These are phyloP conservation scores for Catharus minimus DNA, from an alignment of 2,113 vertebrate genomes.

Conservation along the genomic window DNA sequence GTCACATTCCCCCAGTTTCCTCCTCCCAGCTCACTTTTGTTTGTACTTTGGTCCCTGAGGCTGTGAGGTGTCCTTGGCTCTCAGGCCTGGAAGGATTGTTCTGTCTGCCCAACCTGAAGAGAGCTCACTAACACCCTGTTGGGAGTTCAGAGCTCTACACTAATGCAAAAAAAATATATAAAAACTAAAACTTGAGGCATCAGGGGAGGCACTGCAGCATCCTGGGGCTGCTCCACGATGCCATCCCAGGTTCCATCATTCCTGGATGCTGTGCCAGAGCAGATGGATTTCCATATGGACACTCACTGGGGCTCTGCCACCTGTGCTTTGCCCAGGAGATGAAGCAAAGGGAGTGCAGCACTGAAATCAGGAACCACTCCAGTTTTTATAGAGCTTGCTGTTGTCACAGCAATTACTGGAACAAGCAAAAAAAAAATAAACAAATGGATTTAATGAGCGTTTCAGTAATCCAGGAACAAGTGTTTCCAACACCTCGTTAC, in stretches of 20 bases:
- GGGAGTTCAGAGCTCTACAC: neutral
- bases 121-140: neutral
- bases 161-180: accelerated
- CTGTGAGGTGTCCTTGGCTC: neutral
- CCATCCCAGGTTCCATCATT: slow-evolving; percentile 7
- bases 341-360: slow-evolving; percentile 34
- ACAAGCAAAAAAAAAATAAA: neutral
- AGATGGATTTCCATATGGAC: slow-evolving; percentile 69
- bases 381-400: slow-evolving; percentile 42
- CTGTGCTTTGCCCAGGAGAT: slow-evolving; percentile 57
- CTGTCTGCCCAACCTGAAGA: neutral
- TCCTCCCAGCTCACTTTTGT: neutral
- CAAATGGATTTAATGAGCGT: slow-evolving; percentile 41
- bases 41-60: neutral
- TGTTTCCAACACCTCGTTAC: slow-evolving; percentile 38
- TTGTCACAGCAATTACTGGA: slow-evolving; percentile 52
- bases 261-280: slow-evolving; percentile 40
- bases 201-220: neutral
- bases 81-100: neutral
- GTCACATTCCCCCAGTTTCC: neutral
- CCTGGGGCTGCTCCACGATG: neutral
- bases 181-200: accelerated
- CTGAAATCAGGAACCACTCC: neutral
- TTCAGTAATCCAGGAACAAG: neutral
- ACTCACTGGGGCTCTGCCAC: slow-evolving; percentile 53